phyloP scores from a whole-genome alignment of 2,888 invertebrate genomes.

The Carcina quercana region DNA sequence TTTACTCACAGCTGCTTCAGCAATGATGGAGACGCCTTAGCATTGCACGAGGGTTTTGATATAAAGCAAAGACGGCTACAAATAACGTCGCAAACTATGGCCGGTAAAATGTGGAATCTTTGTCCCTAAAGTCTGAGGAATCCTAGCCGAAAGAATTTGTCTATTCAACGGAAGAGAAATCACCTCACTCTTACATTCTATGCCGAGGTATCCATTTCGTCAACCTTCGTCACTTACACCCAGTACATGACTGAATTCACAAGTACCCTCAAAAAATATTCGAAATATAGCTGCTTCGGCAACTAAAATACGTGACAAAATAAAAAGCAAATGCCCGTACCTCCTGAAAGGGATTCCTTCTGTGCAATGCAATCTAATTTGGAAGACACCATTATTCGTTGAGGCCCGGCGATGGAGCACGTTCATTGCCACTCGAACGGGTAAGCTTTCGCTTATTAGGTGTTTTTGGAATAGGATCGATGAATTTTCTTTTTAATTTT shows the following conservation, averaged over 20 bases:
- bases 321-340: slow-evolving; percentile 32
- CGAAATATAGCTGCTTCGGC: slow-evolving; percentile 11
- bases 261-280: slow-evolving; percentile 2
- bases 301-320: slow-evolving; percentile 28
- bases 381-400: slow-evolving; percentile 37
- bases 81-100: too few relatives aligned
- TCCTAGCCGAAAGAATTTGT: too few relatives aligned
- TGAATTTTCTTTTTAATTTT: too few relatives aligned
- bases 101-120: too few relatives aligned
- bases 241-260: slow-evolving; percentile 1
- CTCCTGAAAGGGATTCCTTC: slow-evolving; percentile 27
- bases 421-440: slow-evolving; percentile 33
- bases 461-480: slow-evolving; percentile 31
- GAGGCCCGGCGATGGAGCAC: slow-evolving; percentile 35
- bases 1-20: too few relatives aligned
- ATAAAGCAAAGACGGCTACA: too few relatives aligned
- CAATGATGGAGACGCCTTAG: too few relatives aligned
- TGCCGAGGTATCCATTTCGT: slow-evolving; percentile 1
- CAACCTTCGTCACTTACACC: slow-evolving; percentile 1
- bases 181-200: too few relatives aligned
- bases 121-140: too few relatives aligned
- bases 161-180: too few relatives aligned
- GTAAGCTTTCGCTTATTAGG: slow-evolving; percentile 29
- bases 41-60: too few relatives aligned
- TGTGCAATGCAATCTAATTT: slow-evolving; percentile 40